A percentile compares a stretch with the other conserved stretches of the same genome.
Conservation (phyloP, 1,140 invertebrate genomes). For the Drosophila suzukii region DNA sequence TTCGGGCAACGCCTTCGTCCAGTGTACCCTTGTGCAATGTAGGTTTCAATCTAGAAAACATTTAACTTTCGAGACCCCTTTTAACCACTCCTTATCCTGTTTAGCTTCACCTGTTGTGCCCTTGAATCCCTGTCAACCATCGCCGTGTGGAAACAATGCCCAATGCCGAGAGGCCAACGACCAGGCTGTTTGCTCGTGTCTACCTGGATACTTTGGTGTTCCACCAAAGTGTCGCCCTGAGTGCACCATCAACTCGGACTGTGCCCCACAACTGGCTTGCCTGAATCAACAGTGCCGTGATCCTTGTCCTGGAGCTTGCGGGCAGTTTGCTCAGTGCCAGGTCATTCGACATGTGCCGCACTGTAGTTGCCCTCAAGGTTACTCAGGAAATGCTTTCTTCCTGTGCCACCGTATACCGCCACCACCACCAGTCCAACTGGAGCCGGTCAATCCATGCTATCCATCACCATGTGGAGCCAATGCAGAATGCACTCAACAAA, state of each 20-base stretch:
- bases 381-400: constrained; percentile 92
- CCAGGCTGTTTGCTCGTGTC: constrained; percentile 88
- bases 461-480: constrained; percentile 91
- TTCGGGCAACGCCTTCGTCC: constrained; percentile 92
- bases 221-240: constrained; percentile 89
- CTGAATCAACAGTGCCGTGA: constrained; percentile 90
- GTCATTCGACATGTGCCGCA: constrained; percentile 93
- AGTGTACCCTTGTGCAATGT: constrained; percentile 85
- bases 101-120: constrained; percentile 65
- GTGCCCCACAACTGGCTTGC: constrained; percentile 87
- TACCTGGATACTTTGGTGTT: constrained; percentile 86
- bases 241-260: constrained; percentile 88
- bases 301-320: constrained; percentile 89
- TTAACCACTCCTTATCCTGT: not conserved
- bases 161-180: constrained; percentile 87
- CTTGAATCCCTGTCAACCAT: constrained; percentile 88
- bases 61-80: not conserved
- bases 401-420: constrained; percentile 68
- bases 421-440: constrained; percentile 56
- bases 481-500: constrained; percentile 87
- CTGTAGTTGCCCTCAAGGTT: constrained; percentile 90
- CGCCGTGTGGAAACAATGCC: constrained; percentile 90
- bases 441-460: constrained; percentile 87
- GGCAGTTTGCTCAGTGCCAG: constrained; percentile 89
- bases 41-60: constrained; percentile 79